Conservation (phyloP, 2,797 vertebrate species). For the Eutrigla gurnardus region DNA sequence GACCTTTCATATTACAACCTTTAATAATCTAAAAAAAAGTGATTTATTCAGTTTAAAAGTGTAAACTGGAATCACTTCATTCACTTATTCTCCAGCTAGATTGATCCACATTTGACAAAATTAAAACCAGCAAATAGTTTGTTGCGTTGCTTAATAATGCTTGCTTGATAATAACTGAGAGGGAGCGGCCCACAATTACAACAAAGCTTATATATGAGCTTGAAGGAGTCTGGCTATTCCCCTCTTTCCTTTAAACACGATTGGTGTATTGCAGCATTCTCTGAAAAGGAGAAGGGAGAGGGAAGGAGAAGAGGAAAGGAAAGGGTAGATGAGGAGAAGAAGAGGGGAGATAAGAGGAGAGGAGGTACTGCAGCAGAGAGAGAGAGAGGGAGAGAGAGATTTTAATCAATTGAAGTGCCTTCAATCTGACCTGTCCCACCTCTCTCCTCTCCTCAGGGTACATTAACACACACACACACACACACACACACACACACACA, state of each 20-base stretch:
- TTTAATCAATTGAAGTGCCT: conserved; percentile 75
- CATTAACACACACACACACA: conserved; percentile 44
- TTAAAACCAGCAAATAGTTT: background rate
- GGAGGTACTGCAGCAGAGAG: conserved; percentile 50
- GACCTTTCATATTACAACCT: background rate
- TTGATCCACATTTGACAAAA: background rate
- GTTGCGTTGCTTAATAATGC: background rate
- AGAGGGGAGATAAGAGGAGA: conserved; percentile 14
- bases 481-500: conserved; percentile 16
- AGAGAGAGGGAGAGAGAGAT: conserved; percentile 23
- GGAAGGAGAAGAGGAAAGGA: background rate
- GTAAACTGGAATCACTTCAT: background rate
- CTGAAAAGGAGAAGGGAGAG: conserved; percentile 1
- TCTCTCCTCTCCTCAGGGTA: conserved; percentile 49
- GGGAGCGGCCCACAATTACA: background rate
- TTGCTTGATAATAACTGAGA: background rate
- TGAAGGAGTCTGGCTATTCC: background rate
- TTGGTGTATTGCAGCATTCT: conserved; percentile 39
- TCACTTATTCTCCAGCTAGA: background rate
- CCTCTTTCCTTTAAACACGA: conserved; percentile 15
- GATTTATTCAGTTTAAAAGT: background rate
- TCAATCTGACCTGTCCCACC: conserved; percentile 54
- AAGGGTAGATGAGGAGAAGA: conserved; percentile 8
- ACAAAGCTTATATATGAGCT: background rate
- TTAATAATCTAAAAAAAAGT: background rate